phyloP scores from a whole-genome alignment of 2,888 invertebrate species.

The Pristionchus entomophagus region DNA sequence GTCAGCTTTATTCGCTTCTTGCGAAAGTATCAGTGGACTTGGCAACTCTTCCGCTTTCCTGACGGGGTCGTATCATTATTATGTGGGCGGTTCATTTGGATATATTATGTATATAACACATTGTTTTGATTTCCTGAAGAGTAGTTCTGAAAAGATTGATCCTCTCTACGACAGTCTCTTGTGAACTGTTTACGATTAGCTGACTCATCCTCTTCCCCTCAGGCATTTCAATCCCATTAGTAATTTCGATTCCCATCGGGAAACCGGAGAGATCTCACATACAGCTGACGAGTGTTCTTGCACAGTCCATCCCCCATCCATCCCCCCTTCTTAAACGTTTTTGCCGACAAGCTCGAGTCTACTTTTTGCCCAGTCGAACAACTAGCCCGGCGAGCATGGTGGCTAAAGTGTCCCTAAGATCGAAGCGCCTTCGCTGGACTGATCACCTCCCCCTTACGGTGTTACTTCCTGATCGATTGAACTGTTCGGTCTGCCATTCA shows the following conservation, averaged over 20 bases:
- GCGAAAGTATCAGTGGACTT: neutral
- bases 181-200: neutral
- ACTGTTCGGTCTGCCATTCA: neutral
- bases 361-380: neutral
- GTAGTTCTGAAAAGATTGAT: too few relatives aligned
- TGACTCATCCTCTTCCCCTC: constrained; percentile 4
- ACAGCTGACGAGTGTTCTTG: too few relatives aligned
- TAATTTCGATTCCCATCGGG: neutral
- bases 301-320: too few relatives aligned
- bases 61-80: too few relatives aligned
- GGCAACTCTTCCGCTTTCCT: neutral
- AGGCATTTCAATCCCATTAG: neutral
- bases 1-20: neutral
- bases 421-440: neutral
- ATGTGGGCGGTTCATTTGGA: too few relatives aligned
- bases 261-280: too few relatives aligned
- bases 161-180: neutral
- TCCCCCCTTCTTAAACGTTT: too few relatives aligned
- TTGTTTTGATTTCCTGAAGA: too few relatives aligned
- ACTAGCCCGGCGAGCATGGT: neutral
- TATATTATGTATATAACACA: too few relatives aligned
- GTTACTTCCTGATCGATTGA: neutral
- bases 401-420: neutral
- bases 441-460: constrained; percentile 16
- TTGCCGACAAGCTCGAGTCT: neutral